Conservation (phyloP, 2,797 vertebrate genomes). For the Sebastes flavidus region DNA sequence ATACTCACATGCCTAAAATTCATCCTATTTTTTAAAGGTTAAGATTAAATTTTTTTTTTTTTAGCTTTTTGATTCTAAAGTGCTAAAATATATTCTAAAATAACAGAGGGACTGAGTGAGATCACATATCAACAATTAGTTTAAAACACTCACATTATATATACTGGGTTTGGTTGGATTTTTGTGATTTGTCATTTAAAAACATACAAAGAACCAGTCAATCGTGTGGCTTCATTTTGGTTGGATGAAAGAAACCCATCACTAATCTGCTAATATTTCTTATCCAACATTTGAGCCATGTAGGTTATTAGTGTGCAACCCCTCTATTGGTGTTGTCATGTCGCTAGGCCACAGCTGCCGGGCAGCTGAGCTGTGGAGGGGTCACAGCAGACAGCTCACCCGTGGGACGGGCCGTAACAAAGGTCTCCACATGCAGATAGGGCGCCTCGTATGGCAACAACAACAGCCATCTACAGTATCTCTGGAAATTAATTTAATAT, state of each 20-base stretch:
- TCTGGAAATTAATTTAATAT: constrained; percentile 42
- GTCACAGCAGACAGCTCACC: constrained; percentile 14
- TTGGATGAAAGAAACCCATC: neutral
- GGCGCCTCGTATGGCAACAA: neutral
- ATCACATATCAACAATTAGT: neutral
- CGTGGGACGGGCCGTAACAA: constrained; percentile 1
- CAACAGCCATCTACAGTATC: neutral
- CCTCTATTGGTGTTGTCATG: neutral
- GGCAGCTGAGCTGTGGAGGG: constrained; percentile 29
- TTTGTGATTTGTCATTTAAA: neutral
- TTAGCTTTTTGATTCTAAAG: neutral
- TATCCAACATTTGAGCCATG: neutral
- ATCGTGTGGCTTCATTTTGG: neutral
- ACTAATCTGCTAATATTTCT: neutral
- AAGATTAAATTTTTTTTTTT: neutral
- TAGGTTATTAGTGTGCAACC: neutral
- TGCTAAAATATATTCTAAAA: neutral
- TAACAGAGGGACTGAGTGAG: neutral
- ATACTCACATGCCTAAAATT: rapidly evolving
- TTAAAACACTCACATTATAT: neutral
- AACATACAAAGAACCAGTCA: neutral
- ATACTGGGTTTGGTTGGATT: neutral
- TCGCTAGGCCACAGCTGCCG: constrained; percentile 27
- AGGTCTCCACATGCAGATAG: neutral
- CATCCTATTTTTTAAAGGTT: too few relatives aligned